phyloP scores from a whole-genome alignment of 2,888 invertebrate genomes.

The Pseudanteris insignis region DNA sequence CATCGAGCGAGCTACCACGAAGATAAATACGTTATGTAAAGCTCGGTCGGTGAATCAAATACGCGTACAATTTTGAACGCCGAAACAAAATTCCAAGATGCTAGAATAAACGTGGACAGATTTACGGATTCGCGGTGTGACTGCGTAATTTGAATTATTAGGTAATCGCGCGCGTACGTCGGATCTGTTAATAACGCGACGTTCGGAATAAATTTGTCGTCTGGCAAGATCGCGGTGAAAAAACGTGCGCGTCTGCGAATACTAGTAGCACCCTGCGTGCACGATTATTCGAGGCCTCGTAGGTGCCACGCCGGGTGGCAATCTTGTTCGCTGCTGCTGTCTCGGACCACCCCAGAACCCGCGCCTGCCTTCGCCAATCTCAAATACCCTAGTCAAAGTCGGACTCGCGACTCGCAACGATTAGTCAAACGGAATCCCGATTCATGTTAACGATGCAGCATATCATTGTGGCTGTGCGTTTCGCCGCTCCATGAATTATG shows the following conservation, averaged over 20 bases:
- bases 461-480: background rate
- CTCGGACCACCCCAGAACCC: conserved; percentile 38
- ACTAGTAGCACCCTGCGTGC: conserved; percentile 44
- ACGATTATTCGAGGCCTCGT: conserved; percentile 30
- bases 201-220: conserved; percentile 25
- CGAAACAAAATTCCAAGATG: no score
- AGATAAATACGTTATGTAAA: no score
- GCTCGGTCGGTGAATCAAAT: no score
- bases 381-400: conserved; percentile 21
- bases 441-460: conserved; percentile 6
- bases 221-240: conserved; percentile 5
- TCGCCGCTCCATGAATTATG: background rate
- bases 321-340: conserved; percentile 29
- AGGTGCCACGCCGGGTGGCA: conserved; percentile 40
- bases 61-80: no score
- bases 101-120: conserved; percentile 27
- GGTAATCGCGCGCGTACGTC: conserved; percentile 25
- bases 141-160: conserved; percentile 36
- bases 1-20: no score
- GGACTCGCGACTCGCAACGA: conserved; percentile 5
- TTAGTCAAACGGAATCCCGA: conserved; percentile 3
- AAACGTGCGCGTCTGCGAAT: conserved; percentile 24
- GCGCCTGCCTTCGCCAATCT: conserved; percentile 21
- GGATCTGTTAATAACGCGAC: conserved; percentile 22
- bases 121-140: conserved; percentile 29